A percentile compares a stretch with the other conserved stretches of the same genome.
These are phyloP conservation scores for Nannoperca australis DNA, from an alignment of 2,797 vertebrate species.

Conservation along the genomic window DNA sequence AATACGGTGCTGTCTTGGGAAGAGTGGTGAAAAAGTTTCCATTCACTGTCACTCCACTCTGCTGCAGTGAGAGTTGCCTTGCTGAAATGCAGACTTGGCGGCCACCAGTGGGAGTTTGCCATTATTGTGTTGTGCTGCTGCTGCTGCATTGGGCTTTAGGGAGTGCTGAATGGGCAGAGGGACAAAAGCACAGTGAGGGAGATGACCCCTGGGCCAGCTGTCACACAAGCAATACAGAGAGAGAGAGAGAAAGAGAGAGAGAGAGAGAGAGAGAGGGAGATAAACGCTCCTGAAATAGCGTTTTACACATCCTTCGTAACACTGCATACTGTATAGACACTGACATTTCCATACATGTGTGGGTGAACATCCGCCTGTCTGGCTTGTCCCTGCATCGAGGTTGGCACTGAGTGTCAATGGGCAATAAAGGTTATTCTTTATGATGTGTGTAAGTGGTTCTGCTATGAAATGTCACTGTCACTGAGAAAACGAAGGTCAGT, in stretches of 20 bases:
- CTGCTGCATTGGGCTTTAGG: slow-evolving; percentile 74
- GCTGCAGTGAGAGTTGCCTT: slow-evolving; percentile 70
- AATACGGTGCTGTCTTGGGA: slow-evolving; percentile 68
- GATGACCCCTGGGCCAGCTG: slow-evolving; percentile 81
- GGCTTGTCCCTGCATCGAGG: slow-evolving; percentile 35
- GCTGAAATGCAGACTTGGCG: slow-evolving; percentile 79
- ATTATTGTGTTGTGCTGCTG: slow-evolving; percentile 80
- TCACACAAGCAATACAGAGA: slow-evolving; percentile 70
- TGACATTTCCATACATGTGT: slow-evolving; percentile 71
- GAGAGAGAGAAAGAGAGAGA: slow-evolving; percentile 21
- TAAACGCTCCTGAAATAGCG: slow-evolving; percentile 57
- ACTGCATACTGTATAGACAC: slow-evolving; percentile 36
- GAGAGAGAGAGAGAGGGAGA: slow-evolving; percentile 23
- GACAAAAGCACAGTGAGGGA: slow-evolving; percentile 77
- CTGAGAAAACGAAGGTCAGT: slow-evolving; percentile 79
- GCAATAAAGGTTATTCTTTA: slow-evolving; percentile 83
- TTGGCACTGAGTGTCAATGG: slow-evolving; percentile 67
- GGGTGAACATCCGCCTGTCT: slow-evolving; percentile 47
- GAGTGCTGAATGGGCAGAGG: slow-evolving; percentile 85
- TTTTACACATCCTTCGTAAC: slow-evolving; percentile 59
- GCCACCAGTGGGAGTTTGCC: slow-evolving; percentile 77
- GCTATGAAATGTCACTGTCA: slow-evolving; percentile 82
- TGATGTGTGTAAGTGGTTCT: slow-evolving; percentile 78
- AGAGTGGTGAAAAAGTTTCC: slow-evolving; percentile 73
- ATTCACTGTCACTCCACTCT: slow-evolving; percentile 77